These are phyloP conservation scores for Drosophila stalkeri DNA, from an alignment of 2,888 invertebrate genomes.

Conservation along the genomic window DNA sequence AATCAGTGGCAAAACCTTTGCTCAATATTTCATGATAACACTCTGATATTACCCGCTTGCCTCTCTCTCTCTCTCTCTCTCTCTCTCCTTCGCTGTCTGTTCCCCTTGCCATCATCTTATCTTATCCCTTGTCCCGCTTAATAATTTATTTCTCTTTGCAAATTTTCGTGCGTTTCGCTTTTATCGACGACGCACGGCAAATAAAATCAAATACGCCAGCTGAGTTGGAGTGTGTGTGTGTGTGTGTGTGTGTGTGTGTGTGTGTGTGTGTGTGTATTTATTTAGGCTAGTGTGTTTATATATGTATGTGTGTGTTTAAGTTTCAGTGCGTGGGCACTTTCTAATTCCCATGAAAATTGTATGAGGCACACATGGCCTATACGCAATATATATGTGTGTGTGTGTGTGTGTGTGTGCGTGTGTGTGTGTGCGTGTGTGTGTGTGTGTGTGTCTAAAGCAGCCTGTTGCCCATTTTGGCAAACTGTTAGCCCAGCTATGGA, in stretches of 20 bases:
- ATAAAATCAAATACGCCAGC: slow-evolving; percentile 67
- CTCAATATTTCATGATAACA: slow-evolving; percentile 74
- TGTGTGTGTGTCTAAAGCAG: neutral
- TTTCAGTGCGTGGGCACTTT: slow-evolving; percentile 27
- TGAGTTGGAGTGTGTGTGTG: slow-evolving; percentile 7
- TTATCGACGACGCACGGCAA: slow-evolving; percentile 59
- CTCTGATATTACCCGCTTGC: slow-evolving; percentile 5
- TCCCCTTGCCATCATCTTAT: neutral
- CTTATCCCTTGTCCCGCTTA: slow-evolving; percentile 42
- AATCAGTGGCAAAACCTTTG: slow-evolving; percentile 34
- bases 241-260: slow-evolving; percentile 11
- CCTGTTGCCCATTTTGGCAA: slow-evolving; percentile 17
- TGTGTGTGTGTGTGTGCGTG: neutral
- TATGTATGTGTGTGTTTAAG: slow-evolving; percentile 4
- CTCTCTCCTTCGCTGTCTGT: no score
- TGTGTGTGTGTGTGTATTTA: slow-evolving; percentile 16
- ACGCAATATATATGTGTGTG: slow-evolving; percentile 22
- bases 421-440: neutral
- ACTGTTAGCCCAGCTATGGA: slow-evolving; percentile 63
- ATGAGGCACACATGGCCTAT: slow-evolving; percentile 41
- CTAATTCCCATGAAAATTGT: slow-evolving; percentile 45
- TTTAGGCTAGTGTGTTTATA: slow-evolving; percentile 14
- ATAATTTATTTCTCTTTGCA: slow-evolving; percentile 74
- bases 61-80: no score
- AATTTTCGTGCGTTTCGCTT: slow-evolving; percentile 60